These are phyloP conservation scores for Drosophila orena DNA, from an alignment of 1,140 invertebrate genomes.

Conservation along the genomic window DNA sequence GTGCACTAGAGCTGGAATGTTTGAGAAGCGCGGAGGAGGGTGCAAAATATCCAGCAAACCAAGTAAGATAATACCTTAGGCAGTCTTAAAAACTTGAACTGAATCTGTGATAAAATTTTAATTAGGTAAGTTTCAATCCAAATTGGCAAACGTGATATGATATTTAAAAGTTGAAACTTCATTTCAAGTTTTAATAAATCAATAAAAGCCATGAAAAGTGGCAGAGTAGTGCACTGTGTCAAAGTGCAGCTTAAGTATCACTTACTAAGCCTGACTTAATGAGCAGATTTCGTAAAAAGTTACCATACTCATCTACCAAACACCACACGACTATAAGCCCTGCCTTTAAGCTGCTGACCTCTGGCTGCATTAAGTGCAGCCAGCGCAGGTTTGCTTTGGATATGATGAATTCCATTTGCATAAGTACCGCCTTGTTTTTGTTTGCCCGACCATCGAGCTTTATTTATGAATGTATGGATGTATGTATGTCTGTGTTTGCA, in stretches of 20 bases:
- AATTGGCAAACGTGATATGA: not conserved
- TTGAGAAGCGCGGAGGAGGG: not conserved
- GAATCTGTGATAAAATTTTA: not conserved
- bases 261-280: constrained; percentile 44
- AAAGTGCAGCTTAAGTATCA: constrained; percentile 41
- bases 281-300: constrained; percentile 13
- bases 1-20: not conserved
- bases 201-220: not conserved
- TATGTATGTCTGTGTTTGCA: not conserved
- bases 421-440: constrained; percentile 30
- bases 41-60: not conserved
- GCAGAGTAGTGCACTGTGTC: not conserved
- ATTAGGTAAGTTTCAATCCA: not conserved
- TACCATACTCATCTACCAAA: constrained; percentile 5
- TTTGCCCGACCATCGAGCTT: constrained; percentile 18
- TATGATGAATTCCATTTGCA: constrained; percentile 50
- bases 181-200: too few species aligned
- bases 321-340: constrained; percentile 23
- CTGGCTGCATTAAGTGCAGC: constrained; percentile 23
- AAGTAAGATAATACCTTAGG: not conserved
- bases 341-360: constrained; percentile 44
- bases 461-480: not conserved
- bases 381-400: constrained; percentile 17
- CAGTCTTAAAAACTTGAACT: not conserved
- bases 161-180: not conserved